These are phyloP conservation scores for Malacoraja senta DNA, from an alignment of 2,797 vertebrate species.

Conservation along the genomic window DNA sequence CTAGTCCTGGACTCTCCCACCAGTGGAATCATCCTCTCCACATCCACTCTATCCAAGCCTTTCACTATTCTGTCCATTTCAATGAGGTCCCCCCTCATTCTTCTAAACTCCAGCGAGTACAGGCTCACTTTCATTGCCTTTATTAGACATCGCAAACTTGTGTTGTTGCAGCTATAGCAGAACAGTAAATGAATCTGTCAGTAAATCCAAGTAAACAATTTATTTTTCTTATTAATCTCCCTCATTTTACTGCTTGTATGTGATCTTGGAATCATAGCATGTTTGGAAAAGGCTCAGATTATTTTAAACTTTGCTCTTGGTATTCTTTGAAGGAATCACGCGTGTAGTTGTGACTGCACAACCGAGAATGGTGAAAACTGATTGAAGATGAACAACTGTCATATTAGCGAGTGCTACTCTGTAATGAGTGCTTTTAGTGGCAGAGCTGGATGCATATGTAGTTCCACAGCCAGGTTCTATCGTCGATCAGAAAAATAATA, in stretches of 20 bases:
- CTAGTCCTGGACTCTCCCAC: too few species aligned
- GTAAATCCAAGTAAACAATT: neutral
- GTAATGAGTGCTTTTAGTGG: neutral
- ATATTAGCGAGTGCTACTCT: neutral
- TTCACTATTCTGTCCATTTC: too few species aligned
- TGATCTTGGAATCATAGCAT: neutral
- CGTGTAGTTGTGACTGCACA: neutral
- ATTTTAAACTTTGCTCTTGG: neutral
- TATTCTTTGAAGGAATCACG: neutral
- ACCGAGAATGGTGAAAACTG: neutral
- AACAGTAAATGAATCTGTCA: conserved; percentile 4
- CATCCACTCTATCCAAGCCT: too few species aligned
- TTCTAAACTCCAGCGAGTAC: too few species aligned
- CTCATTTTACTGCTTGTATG: neutral
- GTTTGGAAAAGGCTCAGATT: conserved; percentile 13
- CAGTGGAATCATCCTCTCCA: too few species aligned
- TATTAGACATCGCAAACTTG: neutral
- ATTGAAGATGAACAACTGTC: conserved; percentile 25
- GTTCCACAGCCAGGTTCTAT: neutral
- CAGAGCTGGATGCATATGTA: neutral
- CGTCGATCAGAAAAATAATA: neutral
- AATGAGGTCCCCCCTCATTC: too few species aligned
- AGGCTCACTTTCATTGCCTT: neutral
- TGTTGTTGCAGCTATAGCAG: neutral
- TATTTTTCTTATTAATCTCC: conserved; percentile 23